Evolutionary conservation across 2,888 invertebrate genomes (phyloP).

Genomic region (Ethmia dodecea): DNA sequence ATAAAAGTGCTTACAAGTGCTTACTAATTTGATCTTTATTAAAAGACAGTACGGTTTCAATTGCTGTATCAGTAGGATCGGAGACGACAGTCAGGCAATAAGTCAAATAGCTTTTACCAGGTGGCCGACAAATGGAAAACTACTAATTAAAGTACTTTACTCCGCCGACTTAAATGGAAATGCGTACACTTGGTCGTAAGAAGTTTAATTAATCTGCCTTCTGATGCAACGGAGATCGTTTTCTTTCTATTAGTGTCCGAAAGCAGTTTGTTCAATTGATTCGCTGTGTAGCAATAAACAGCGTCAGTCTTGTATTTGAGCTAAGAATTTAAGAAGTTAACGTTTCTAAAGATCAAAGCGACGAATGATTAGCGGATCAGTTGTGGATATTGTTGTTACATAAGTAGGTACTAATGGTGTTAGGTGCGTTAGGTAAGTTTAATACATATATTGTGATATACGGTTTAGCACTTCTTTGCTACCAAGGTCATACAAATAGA

Average conservation of each 20-base stretch:
- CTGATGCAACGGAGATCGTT: slow-evolving; percentile 59
- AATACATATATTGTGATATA: slow-evolving; percentile 59
- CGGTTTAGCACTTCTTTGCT: slow-evolving; percentile 60
- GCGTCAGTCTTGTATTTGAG: slow-evolving; percentile 53
- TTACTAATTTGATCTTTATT: slow-evolving; percentile 38
- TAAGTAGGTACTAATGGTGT: slow-evolving; percentile 54
- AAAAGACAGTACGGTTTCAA: slow-evolving; percentile 36
- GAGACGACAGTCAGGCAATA: slow-evolving; percentile 47
- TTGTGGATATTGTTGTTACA: slow-evolving; percentile 59
- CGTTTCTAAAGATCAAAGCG: slow-evolving; percentile 56
- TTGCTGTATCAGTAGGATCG: slow-evolving; percentile 23
- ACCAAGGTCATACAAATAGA: slow-evolving; percentile 33
- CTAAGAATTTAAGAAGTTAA: slow-evolving; percentile 64
- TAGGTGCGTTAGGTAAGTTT: slow-evolving; percentile 37
- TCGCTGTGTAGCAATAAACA: slow-evolving; percentile 57
- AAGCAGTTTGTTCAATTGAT: slow-evolving; percentile 66
- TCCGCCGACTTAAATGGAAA: slow-evolving; percentile 52
- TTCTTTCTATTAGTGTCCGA: slow-evolving; percentile 58
- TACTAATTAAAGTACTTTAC: slow-evolving; percentile 69
- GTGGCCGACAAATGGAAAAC: slow-evolving; percentile 68
- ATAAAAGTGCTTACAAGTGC: slow-evolving; percentile 34
- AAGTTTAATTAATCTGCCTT: slow-evolving; percentile 66
- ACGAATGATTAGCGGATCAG: slow-evolving; percentile 60
- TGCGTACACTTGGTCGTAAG: slow-evolving; percentile 49
- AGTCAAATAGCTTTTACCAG: slow-evolving; percentile 64